These are phyloP conservation scores for Vesta saturnalis DNA, from an alignment of 2,888 invertebrate species.

Conservation along the genomic window DNA sequence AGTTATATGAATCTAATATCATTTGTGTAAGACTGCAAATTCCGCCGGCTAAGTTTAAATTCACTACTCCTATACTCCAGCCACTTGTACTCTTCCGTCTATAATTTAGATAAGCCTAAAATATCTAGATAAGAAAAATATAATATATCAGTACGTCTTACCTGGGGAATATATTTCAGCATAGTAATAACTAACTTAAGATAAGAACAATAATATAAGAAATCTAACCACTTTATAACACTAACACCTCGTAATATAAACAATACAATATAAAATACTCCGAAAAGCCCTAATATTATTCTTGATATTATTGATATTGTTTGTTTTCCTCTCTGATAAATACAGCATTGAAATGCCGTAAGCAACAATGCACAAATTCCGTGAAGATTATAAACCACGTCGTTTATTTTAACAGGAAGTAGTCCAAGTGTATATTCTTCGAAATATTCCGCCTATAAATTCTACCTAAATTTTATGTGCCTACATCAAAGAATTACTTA, in stretches of 20 bases:
- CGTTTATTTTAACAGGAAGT: slow-evolving; percentile 95
- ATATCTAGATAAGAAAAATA: background rate
- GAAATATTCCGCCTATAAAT: slow-evolving; percentile 79
- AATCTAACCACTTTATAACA: slow-evolving; percentile 87
- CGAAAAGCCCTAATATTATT: slow-evolving; percentile 73
- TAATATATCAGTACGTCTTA: too few relatives aligned
- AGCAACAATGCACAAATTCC: slow-evolving; percentile 86
- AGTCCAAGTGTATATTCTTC: slow-evolving; percentile 83
- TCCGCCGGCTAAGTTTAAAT: slow-evolving; percentile 97
- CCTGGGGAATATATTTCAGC: slow-evolving; percentile 98
- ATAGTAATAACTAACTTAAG: slow-evolving; percentile 94
- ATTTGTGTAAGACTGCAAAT: slow-evolving; percentile 94
- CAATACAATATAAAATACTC: slow-evolving; percentile 70
- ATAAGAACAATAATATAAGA: slow-evolving; percentile 94
- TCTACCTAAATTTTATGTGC: background rate
- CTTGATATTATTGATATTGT: slow-evolving; percentile 81
- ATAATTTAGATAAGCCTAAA: slow-evolving; percentile 94
- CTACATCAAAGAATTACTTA: slow-evolving; percentile 53
- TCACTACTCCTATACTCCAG: slow-evolving; percentile 98
- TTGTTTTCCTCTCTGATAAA: slow-evolving; percentile 90
- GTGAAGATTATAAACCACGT: slow-evolving; percentile 95
- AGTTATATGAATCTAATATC: slow-evolving; percentile 93
- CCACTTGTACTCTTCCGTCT: slow-evolving; percentile 95
- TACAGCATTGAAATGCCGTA: slow-evolving; percentile 87
- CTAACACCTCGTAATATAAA: slow-evolving; percentile 71